Percentiles rank a stretch among this genome's conserved stretches.
Conservation (phyloP, 2,797 vertebrate species). For the Lacerta bilineata region DNA sequence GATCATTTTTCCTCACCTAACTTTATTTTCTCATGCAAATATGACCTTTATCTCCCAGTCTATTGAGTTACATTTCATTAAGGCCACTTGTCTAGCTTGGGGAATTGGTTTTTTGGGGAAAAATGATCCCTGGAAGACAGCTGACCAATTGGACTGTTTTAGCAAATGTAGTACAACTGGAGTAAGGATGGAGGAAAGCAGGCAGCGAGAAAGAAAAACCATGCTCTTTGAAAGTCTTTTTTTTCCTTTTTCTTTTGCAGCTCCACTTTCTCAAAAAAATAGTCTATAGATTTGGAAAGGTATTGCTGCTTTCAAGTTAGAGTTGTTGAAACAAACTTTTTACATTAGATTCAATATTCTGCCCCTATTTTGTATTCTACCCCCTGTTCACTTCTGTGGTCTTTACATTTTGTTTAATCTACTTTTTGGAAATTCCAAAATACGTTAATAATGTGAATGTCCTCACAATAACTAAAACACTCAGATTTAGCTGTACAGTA, state of each 20-base stretch:
- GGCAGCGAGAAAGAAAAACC: background rate
- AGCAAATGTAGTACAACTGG: background rate
- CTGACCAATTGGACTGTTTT: background rate
- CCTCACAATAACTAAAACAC: background rate
- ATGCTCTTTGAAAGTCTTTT: background rate
- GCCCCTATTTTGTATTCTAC: background rate
- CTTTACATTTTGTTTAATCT: background rate
- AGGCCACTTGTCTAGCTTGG: constrained; percentile 50
- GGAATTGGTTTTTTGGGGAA: constrained; percentile 45
- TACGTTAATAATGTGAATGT: constrained; percentile 1
- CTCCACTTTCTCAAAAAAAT: background rate
- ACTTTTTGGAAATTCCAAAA: background rate
- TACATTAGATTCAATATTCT: background rate
- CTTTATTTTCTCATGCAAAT: constrained; percentile 72
- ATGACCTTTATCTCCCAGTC: constrained; percentile 67
- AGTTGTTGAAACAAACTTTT: background rate
- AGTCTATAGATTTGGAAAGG: constrained; percentile 21
- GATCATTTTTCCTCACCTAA: constrained; percentile 54
- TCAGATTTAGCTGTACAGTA: too few relatives aligned
- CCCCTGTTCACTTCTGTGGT: background rate
- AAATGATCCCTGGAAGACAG: constrained; percentile 34
- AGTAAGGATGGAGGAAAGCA: background rate
- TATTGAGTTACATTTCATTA: constrained; percentile 66
- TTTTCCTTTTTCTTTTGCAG: background rate
- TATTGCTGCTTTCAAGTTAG: background rate